Base-by-base conservation (phyloP, 2,113 vertebrate genomes). In the Corythornis vintsioides region DNA sequence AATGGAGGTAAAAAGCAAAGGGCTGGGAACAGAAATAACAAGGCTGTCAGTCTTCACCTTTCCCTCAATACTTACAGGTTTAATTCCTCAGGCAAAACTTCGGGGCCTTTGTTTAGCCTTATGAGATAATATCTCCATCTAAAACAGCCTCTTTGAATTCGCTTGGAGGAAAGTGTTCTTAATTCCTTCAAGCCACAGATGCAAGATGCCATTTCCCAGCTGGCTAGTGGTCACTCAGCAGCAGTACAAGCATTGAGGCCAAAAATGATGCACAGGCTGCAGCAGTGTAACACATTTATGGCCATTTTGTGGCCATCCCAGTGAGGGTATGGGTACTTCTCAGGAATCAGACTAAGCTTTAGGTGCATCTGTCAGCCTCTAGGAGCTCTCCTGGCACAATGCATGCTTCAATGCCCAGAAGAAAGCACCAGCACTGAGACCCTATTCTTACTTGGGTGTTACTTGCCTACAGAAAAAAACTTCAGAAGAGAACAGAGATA, bases 401-500 rank as follows among this genome's bases (percentile, higher is more conserved):
- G 0, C 7, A 22, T 0, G 1, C 43, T 33, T 6, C 24, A 64
- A 69, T 3, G 1, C 18, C 18, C 3, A 2, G n/a, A 69, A 57
- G 7, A 64, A n/a, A 75, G 29, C 3, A 1, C 3, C 14, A 57
- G 8, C 86, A 43, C 14, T 38, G 35, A 75, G 14, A 75, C 31
- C 11, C 48, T 60, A 11, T 26, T 47, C 8, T 26, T 60, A 29
- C 3, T 69, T 56, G 45, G 7, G 20, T 29, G 31, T 5, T 5
- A 35, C 53, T 25, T 25, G 28, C 31, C 33, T n/a, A 19, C 5
- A 60, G 25, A 90, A 35, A 4, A 57, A 24, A 42, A 53, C 6
- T 50, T 26, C 19, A n/a, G 12, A 43, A 40, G 14, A 20, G 18
- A 16, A 3, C 0, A 0, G 38, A 10, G 7, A 8, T 10, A 3